Evolutionary conservation across 2,797 vertebrate species (phyloP).

Genomic region (Melanotaenia parkinsoni): DNA sequence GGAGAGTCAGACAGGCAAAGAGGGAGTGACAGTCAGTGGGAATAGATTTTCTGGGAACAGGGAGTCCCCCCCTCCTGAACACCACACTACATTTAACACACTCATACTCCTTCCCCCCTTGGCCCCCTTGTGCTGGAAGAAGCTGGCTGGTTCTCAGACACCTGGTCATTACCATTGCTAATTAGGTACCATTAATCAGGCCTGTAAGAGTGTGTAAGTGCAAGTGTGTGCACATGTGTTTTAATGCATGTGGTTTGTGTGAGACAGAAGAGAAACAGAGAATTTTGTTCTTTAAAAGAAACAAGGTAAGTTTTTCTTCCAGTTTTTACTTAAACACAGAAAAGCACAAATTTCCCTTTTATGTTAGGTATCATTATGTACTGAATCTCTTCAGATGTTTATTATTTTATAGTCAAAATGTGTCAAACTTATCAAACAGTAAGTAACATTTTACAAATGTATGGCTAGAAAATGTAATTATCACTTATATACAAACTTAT

Average conservation of each 20-base stretch:
- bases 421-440: not conserved
- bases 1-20: slow-evolving; percentile 71
- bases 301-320: slow-evolving; percentile 18
- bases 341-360: slow-evolving; percentile 34
- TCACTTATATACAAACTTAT: not conserved
- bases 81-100: slow-evolving; percentile 53
- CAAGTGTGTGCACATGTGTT: slow-evolving; percentile 36
- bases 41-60: slow-evolving; percentile 93
- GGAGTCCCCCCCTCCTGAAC: slow-evolving; percentile 78
- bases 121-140: slow-evolving; percentile 88
- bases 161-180: slow-evolving; percentile 99
- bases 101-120: slow-evolving; percentile 43
- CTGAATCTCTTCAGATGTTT: not conserved
- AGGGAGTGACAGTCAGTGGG: slow-evolving; percentile 84
- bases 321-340: not conserved
- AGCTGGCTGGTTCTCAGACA: slow-evolving; percentile 97
- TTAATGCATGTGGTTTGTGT: slow-evolving; percentile 31
- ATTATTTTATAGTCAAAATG: not conserved
- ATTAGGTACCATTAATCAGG: slow-evolving; percentile 99
- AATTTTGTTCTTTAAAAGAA: slow-evolving; percentile 12
- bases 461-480: not conserved
- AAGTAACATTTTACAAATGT: not conserved
- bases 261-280: slow-evolving; percentile 32
- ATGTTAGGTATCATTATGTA: not conserved
- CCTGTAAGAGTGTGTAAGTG: slow-evolving; percentile 63